Evolutionary conservation across 1,140 invertebrate genomes (phyloP), one percentile per base, ranked within the genome.

Genomic region (Euwallacea similis): DNA sequence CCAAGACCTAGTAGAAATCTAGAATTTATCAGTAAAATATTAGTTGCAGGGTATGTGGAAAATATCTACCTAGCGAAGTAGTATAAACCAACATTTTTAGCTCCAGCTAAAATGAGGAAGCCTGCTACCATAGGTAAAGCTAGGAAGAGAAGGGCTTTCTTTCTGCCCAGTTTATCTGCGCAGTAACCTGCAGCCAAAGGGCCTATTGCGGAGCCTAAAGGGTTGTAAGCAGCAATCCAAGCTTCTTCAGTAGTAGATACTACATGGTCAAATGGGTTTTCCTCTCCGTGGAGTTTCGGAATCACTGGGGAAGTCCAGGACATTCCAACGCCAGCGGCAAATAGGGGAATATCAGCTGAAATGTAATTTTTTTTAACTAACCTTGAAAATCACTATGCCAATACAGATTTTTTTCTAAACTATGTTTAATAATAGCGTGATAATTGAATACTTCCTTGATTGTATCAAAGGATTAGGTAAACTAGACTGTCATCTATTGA

Each of bases 161-260:
- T 85, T 71, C 85, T 75, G 2, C 85, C 85, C 33, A 84, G 75
- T 10, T 77, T 79, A 58, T 85, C 81, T n/a, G 81, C 69, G 0
- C 80, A 54, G 47, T 78, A 73, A 4, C 82, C 83, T 15, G 82
- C 80, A 7, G 74, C 44, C 10, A 74, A 69, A 1, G 78, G 74
- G 4, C 77, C 78, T 41, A 78, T 67, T 3, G 93, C 84, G 41
- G 92, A 91, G 8, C 93, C 93, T n/a, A 96, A 76, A 0, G 91
- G 87, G 56, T 95, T 83, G 8, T 95, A 80, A 0, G 91, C 91
- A 0, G 89, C 91, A 68, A 96, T 90, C 93, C 92, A 96, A 0
- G 93, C 90, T 54, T 83, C 82, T 75, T 92, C 82, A 1, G 86
- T 83, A 0, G 73, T 21, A 0, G 81, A 83, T 6, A 87, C 65